A percentile compares a stretch with the other conserved stretches of the same genome.
phyloP scores from a whole-genome alignment of 2,113 vertebrate species.

The Thryonomys swinderianus region DNA sequence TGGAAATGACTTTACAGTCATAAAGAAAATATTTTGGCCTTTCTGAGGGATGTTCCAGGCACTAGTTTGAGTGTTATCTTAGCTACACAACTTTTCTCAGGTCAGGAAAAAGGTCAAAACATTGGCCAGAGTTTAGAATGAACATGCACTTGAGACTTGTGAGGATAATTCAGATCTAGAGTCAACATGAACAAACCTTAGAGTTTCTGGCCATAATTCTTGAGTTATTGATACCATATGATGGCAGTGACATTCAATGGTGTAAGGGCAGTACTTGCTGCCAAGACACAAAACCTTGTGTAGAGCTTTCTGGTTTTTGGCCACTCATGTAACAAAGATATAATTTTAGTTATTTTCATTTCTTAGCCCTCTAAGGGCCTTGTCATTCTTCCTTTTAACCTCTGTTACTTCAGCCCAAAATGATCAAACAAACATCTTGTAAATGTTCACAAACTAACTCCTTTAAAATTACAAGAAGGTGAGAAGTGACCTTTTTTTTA shows the following conservation, averaged over 20 bases:
- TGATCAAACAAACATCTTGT: slow-evolving; percentile 1
- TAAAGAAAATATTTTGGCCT: slow-evolving; percentile 76
- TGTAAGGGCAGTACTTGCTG: slow-evolving; percentile 63
- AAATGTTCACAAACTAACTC: neutral
- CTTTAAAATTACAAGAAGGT: slow-evolving; percentile 36
- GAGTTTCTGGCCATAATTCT: slow-evolving; percentile 53
- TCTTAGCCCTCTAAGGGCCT: slow-evolving; percentile 38
- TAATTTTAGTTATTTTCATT: slow-evolving; percentile 71
- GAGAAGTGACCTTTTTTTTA: neutral
- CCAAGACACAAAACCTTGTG: slow-evolving; percentile 63
- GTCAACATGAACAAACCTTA: slow-evolving; percentile 26
- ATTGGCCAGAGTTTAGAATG: slow-evolving; percentile 58
- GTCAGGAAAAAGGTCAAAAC: slow-evolving; percentile 66
- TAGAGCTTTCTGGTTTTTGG: slow-evolving; percentile 47
- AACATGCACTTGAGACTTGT: slow-evolving; percentile 64
- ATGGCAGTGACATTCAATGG: slow-evolving; percentile 57
- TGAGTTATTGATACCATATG: slow-evolving; percentile 79
- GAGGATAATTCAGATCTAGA: slow-evolving; percentile 57
- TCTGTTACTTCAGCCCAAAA: slow-evolving; percentile 48
- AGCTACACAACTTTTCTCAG: slow-evolving; percentile 59
- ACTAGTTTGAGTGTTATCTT: slow-evolving; percentile 64
- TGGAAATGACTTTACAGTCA: slow-evolving; percentile 71
- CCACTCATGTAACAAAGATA: slow-evolving; percentile 55
- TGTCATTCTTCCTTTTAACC: slow-evolving; percentile 29
- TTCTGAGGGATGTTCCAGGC: slow-evolving; percentile 62